phyloP scores from a whole-genome alignment of 2,797 vertebrate species.

The Poeciliopsis paucimaculata region DNA sequence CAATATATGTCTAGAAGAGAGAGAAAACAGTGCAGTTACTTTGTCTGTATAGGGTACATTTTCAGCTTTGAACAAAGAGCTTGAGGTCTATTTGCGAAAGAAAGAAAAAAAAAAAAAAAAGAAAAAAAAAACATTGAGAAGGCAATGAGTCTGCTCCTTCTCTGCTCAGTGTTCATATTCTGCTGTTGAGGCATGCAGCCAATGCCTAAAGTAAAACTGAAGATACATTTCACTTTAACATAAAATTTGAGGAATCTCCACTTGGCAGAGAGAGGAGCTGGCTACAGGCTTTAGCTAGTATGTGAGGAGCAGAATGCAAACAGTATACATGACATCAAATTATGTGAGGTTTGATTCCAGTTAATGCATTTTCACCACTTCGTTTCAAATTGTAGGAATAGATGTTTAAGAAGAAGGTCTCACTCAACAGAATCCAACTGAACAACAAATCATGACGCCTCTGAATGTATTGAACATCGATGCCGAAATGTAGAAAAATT shows the following conservation, averaged over 20 bases:
- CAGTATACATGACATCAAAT: background rate
- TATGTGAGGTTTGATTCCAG: background rate
- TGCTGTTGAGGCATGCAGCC: slow-evolving; percentile 55
- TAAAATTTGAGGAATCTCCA: slow-evolving; percentile 55
- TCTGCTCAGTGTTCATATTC: slow-evolving; percentile 51
- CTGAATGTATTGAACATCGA: background rate
- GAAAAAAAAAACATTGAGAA: background rate
- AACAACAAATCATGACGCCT: background rate
- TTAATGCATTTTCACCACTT: background rate
- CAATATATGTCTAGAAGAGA: slow-evolving; percentile 92
- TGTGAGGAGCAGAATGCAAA: background rate
- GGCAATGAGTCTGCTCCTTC: slow-evolving; percentile 40
- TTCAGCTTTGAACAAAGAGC: slow-evolving; percentile 1
- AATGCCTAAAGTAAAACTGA: slow-evolving; percentile 45
- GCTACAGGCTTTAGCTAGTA: background rate
- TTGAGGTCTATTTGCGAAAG: background rate
- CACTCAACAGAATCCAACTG: background rate
- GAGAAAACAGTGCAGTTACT: background rate
- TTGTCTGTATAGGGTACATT: background rate
- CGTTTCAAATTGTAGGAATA: background rate
- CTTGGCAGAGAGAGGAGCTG: slow-evolving; percentile 24
- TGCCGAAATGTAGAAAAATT: background rate
- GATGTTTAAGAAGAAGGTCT: background rate
- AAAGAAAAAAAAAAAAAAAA: no score
- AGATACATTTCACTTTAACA: slow-evolving; percentile 20